Conservation (phyloP, 2,888 invertebrate genomes). For the Cheilosia pagana region DNA sequence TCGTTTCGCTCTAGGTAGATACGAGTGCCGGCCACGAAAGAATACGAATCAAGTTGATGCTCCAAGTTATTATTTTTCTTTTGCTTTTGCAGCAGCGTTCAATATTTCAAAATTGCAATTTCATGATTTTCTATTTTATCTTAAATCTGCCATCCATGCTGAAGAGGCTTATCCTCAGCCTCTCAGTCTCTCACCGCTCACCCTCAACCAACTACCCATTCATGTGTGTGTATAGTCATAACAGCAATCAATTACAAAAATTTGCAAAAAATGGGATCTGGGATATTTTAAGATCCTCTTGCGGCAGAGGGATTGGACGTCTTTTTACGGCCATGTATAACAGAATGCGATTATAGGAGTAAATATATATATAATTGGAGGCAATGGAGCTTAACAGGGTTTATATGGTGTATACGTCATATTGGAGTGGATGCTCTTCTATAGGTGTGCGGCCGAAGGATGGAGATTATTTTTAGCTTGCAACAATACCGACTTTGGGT, state of each 20-base stretch:
- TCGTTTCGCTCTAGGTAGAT: conserved; percentile 5
- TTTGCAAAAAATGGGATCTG: conserved; percentile 49
- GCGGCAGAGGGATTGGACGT: conserved; percentile 10
- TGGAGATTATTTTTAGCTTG: conserved; percentile 45
- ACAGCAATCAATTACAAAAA: conserved; percentile 65
- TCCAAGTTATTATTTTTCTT: neutral
- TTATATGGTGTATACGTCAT: conserved; percentile 15
- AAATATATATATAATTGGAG: conserved; percentile 31
- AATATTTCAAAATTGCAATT: conserved; percentile 52
- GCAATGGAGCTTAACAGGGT: neutral
- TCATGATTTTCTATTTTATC: conserved; percentile 42
- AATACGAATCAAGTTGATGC: conserved; percentile 11
- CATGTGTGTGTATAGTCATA: conserved; percentile 15
- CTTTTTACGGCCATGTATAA: conserved; percentile 27
- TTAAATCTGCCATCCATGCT: conserved; percentile 34
- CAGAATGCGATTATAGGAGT: conserved; percentile 8
- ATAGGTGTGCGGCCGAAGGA: neutral
- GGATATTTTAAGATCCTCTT: conserved; percentile 52
- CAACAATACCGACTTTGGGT: conserved; percentile 30
- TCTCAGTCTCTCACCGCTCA: conserved; percentile 22
- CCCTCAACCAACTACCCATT: conserved; percentile 31
- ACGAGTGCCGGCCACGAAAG: neutral
- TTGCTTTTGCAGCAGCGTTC: conserved; percentile 6
- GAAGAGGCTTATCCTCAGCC: conserved; percentile 44
- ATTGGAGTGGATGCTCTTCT: neutral